Conservation (phyloP, 2,888 invertebrate genomes). For the Zeuzera pyrina region DNA sequence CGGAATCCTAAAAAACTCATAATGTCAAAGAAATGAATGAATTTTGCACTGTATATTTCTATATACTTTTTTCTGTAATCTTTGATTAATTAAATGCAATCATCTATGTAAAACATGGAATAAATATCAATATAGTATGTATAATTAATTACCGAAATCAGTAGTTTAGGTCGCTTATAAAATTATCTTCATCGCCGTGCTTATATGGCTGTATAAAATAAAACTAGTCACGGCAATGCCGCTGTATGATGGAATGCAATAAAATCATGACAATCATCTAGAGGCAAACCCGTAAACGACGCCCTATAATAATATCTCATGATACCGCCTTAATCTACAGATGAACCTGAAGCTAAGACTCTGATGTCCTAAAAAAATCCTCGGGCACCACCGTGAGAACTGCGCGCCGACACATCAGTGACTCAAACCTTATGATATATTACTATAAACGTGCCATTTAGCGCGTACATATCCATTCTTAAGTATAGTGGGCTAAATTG, state of each 20-base stretch:
- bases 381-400: slow-evolving; percentile 52
- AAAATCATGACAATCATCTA: slow-evolving; percentile 56
- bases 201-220: no score
- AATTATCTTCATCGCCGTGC: no score
- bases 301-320: slow-evolving; percentile 44
- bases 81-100: no score
- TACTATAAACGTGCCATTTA: slow-evolving; percentile 70
- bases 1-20: no score
- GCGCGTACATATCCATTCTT: slow-evolving; percentile 66
- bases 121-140: no score
- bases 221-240: slow-evolving; percentile 6
- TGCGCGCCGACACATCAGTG: slow-evolving; percentile 47
- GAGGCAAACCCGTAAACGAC: slow-evolving; percentile 46
- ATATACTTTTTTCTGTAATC: no score
- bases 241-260: slow-evolving; percentile 31
- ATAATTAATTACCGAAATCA: no score
- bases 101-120: no score
- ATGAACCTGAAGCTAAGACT: slow-evolving; percentile 28
- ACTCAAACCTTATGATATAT: slow-evolving; percentile 65
- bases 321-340: slow-evolving; percentile 35
- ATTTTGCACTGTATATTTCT: no score
- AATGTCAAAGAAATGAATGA: no score
- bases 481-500: slow-evolving; percentile 69
- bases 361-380: slow-evolving; percentile 26
- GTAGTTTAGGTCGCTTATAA: no score